These are phyloP conservation scores for Holacanthus passer DNA, from an alignment of 2,113 vertebrate genomes.

Conservation along the genomic window DNA sequence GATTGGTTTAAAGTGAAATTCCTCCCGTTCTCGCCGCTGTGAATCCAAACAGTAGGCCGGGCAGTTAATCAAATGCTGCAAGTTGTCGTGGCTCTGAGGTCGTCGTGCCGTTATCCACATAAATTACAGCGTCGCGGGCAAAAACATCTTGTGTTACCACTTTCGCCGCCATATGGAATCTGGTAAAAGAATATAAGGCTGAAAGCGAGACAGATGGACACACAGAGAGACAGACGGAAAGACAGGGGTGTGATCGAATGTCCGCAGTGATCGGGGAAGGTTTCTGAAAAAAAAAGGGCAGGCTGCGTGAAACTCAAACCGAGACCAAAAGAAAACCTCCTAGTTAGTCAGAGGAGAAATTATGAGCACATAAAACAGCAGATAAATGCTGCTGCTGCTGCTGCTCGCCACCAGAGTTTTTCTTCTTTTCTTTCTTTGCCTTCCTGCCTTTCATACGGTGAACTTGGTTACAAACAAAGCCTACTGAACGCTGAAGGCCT, in stretches of 20 bases:
- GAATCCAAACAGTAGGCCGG: slow-evolving; percentile 50
- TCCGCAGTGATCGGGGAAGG: slow-evolving; percentile 50
- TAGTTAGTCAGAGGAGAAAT: slow-evolving; percentile 61
- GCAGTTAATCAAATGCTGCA: slow-evolving; percentile 53
- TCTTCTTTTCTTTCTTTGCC: slow-evolving; percentile 9
- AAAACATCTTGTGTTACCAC: slow-evolving; percentile 64
- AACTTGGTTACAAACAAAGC: slow-evolving; percentile 32
- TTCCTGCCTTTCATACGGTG: slow-evolving; percentile 46
- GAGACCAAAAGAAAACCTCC: slow-evolving; percentile 50
- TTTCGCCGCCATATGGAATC: slow-evolving; percentile 48
- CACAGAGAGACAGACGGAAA: slow-evolving; percentile 32
- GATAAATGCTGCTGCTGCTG: slow-evolving; percentile 25
- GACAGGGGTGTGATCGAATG: slow-evolving; percentile 63
- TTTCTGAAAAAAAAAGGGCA: slow-evolving; percentile 51
- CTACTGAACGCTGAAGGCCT: slow-evolving; percentile 38
- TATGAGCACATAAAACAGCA: slow-evolving; percentile 49
- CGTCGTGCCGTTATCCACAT: slow-evolving; percentile 45
- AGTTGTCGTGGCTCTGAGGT: slow-evolving; percentile 34
- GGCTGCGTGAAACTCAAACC: slow-evolving; percentile 57
- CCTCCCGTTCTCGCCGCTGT: slow-evolving; percentile 3
- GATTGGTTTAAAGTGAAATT: slow-evolving; percentile 36
- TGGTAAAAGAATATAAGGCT: slow-evolving; percentile 62
- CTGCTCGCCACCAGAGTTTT: background rate
- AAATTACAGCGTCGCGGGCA: slow-evolving; percentile 56
- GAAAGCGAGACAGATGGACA: slow-evolving; percentile 46